These are phyloP conservation scores for Eptesicus fuscus DNA, from an alignment of 2,113 vertebrate species.

Conservation along the genomic window DNA sequence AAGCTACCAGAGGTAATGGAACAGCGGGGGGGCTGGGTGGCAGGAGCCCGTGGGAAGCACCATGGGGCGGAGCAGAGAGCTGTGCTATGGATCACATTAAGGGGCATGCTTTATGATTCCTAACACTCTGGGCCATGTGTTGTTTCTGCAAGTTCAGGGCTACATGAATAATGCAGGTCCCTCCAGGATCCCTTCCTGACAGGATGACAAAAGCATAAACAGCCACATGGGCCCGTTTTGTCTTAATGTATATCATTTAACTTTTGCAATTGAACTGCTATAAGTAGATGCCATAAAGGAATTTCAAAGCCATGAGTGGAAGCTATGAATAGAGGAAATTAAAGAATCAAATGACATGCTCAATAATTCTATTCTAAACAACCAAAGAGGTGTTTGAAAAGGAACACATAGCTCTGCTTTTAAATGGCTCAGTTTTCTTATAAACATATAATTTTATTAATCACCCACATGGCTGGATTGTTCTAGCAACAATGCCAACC, in stretches of 20 bases:
- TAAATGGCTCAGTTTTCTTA: slow-evolving; percentile 45
- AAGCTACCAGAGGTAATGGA: background rate
- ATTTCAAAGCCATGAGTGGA: slow-evolving; percentile 60
- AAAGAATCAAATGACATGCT: slow-evolving; percentile 31
- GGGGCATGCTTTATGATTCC: background rate
- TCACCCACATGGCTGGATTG: background rate
- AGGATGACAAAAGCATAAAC: slow-evolving; percentile 37
- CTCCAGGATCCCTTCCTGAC: background rate
- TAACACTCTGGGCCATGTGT: background rate
- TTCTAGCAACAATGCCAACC: background rate
- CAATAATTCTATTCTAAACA: slow-evolving; percentile 69
- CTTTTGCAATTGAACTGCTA: background rate
- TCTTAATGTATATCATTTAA: slow-evolving; percentile 36
- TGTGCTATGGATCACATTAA: background rate
- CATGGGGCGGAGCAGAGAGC: background rate
- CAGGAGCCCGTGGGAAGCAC: background rate
- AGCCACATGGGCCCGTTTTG: background rate
- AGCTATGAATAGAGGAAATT: slow-evolving; percentile 52
- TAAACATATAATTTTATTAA: slow-evolving; percentile 54
- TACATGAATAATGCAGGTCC: background rate
- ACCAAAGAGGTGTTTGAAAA: slow-evolving; percentile 49
- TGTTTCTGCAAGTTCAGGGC: background rate
- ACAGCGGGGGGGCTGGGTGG: background rate
- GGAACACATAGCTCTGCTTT: slow-evolving; percentile 56
- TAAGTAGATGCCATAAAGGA: slow-evolving; percentile 26